Evolutionary conservation across 1,140 invertebrate genomes (phyloP).

Genomic region (Eriocheir sinensis): DNA sequence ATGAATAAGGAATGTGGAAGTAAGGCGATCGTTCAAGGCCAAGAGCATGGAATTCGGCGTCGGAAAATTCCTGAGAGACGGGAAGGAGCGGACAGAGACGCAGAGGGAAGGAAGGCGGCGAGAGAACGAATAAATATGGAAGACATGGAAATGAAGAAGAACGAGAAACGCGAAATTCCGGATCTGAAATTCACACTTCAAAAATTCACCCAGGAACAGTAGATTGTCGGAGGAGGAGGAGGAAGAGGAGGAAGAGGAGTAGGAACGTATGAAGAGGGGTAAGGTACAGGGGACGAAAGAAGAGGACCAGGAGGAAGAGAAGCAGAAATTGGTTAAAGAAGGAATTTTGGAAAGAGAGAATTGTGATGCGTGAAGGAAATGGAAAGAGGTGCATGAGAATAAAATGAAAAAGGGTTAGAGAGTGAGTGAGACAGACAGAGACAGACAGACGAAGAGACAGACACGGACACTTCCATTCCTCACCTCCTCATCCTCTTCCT

Average conservation of each 20-base stretch:
- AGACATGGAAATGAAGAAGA: slow-evolving; percentile 7
- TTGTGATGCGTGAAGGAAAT: background rate
- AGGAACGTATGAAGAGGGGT: background rate
- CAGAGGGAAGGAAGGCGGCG: background rate
- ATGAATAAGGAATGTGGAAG: background rate
- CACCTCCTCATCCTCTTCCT: background rate
- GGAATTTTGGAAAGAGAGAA: background rate
- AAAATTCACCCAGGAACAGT: slow-evolving; percentile 15
- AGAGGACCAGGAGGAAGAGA: background rate
- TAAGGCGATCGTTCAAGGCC: background rate
- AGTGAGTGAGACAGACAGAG: too few relatives aligned
- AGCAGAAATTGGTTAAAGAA: background rate
- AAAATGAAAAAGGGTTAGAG: background rate
- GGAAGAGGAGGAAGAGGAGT: background rate
- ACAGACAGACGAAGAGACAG: too few relatives aligned
- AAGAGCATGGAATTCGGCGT: background rate
- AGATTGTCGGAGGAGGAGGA: background rate
- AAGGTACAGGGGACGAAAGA: background rate
- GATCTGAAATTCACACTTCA: slow-evolving; percentile 2
- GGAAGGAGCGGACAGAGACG: background rate
- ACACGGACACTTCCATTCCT: background rate
- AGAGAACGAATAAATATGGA: slow-evolving; percentile 15
- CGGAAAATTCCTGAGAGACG: background rate
- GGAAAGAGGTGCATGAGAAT: background rate
- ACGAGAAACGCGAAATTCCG: slow-evolving; percentile 9